Evolutionary conservation across 1,140 invertebrate genomes (phyloP).

Genomic region (Muscidifurax raptorellus): DNA sequence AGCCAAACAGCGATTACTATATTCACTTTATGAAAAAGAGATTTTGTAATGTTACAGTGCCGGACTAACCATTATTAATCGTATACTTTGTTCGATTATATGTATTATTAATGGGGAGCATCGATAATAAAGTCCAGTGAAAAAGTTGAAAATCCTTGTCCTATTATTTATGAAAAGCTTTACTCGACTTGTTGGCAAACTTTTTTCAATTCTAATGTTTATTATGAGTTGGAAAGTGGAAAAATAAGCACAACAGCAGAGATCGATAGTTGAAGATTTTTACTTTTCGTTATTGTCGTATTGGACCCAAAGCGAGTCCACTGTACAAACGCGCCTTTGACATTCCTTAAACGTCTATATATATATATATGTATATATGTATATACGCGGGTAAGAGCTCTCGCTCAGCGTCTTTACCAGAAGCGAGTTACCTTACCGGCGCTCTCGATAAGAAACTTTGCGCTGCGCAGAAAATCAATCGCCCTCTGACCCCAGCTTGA

Average conservation of each 20-base stretch:
- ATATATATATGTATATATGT: too few relatives aligned
- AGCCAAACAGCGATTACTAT: constrained; percentile 30
- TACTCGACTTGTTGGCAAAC: too few relatives aligned
- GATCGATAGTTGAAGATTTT: constrained; percentile 19
- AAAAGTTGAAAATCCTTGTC: constrained; percentile 38
- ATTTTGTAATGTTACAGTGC: constrained; percentile 60
- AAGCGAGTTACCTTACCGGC: not conserved
- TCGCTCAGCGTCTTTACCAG: not conserved
- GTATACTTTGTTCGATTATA: constrained; percentile 63
- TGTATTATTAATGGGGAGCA: constrained; percentile 66
- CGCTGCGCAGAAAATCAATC: constrained; percentile 33
- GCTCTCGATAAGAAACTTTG: not conserved
- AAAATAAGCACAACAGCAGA: not conserved
- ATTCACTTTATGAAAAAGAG: constrained; percentile 45
- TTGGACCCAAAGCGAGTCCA: constrained; percentile 31
- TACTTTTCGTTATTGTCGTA: constrained; percentile 44
- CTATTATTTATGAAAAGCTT: not conserved
- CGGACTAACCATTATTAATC: constrained; percentile 61
- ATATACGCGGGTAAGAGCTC: not conserved
- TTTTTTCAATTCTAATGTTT: too few relatives aligned
- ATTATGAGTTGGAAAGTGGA: too few relatives aligned
- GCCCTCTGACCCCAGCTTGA: constrained; percentile 4
- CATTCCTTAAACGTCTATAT: not conserved
- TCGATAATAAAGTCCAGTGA: constrained; percentile 64
- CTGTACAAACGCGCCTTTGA: constrained; percentile 37